A percentile compares a stretch with the other conserved stretches of the same genome.
These are phyloP conservation scores for Trinectes maculatus DNA, from an alignment of 2,113 vertebrate species.

Conservation along the genomic window DNA sequence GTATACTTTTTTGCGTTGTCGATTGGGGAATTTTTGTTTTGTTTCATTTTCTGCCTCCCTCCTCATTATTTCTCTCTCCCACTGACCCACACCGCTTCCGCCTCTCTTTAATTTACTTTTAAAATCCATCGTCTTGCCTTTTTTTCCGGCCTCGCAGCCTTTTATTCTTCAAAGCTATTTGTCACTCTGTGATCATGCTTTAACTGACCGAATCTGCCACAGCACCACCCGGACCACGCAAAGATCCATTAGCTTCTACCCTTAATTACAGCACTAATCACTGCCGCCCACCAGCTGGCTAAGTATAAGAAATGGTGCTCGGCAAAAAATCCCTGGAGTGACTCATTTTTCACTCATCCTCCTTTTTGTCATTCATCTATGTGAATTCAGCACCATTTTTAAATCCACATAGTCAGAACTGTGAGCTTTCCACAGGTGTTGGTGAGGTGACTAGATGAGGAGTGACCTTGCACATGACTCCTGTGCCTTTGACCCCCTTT, in stretches of 20 bases:
- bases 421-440: background rate
- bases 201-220: background rate
- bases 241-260: conserved; percentile 31
- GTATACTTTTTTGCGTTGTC: background rate
- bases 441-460: background rate
- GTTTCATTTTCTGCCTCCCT: background rate
- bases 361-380: background rate
- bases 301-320: conserved; percentile 32
- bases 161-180: background rate
- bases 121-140: background rate
- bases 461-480: conserved; percentile 25
- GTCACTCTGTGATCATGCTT: background rate
- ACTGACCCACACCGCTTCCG: background rate
- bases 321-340: conserved; percentile 14
- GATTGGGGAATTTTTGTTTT: background rate
- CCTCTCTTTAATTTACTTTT: background rate
- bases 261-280: conserved; percentile 39
- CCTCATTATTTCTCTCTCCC: background rate
- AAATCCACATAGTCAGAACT: background rate
- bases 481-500: conserved; percentile 1
- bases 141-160: background rate
- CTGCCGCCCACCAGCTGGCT: background rate
- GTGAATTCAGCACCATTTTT: background rate
- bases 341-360: conserved; percentile 18
- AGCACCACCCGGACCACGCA: background rate